phyloP scores from a whole-genome alignment of 2,797 vertebrate genomes.

The Propithecus deckenii region DNA sequence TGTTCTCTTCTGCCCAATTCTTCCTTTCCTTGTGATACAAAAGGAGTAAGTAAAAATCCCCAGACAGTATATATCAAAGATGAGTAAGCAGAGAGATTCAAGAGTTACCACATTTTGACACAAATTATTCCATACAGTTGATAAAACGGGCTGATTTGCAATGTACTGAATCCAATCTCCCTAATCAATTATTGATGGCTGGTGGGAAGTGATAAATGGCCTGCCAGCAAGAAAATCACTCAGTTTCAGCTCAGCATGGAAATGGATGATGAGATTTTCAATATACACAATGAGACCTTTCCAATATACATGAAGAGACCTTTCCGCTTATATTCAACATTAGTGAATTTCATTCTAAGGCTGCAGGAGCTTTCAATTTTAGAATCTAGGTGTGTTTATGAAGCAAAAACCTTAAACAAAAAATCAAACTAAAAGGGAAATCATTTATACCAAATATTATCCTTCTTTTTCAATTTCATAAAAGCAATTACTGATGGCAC shows the following conservation, averaged over 20 bases:
- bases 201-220: conserved; percentile 76
- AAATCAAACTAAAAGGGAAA: neutral
- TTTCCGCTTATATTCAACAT: conserved; percentile 29
- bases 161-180: conserved; percentile 67
- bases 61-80: neutral
- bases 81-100: neutral
- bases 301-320: conserved; percentile 11
- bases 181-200: conserved; percentile 80
- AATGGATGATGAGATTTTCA: conserved; percentile 62
- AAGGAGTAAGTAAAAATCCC: neutral
- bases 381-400: neutral
- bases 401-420: conserved; percentile 46
- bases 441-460: neutral
- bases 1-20: neutral
- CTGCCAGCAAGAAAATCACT: conserved; percentile 69
- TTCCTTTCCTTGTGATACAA: neutral
- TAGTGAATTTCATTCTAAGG: conserved; percentile 1
- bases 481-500: neutral
- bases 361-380: conserved; percentile 35
- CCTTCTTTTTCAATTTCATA: neutral
- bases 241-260: conserved; percentile 35
- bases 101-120: conserved; percentile 54
- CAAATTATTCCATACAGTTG: conserved; percentile 60
- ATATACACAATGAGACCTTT: conserved; percentile 55
- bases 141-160: conserved; percentile 66